Percentiles rank a stretch among this genome's conserved stretches.
Conservation (phyloP, 2,797 vertebrate species). For the Pipistrellus pipistrellus region DNA sequence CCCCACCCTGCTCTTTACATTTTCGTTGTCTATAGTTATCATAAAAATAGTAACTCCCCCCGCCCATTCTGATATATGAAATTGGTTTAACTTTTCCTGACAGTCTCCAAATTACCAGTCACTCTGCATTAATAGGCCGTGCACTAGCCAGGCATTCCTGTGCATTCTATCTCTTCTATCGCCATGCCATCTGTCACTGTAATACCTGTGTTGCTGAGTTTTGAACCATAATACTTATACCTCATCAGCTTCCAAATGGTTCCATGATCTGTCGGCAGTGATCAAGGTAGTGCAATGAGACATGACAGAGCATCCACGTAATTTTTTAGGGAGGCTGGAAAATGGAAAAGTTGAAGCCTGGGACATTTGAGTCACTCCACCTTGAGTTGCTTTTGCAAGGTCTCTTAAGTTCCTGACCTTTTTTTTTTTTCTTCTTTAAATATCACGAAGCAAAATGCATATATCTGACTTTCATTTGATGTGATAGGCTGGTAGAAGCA, state of each 20-base stretch:
- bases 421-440: neutral
- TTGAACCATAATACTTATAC: constrained; percentile 50
- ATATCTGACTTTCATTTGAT: constrained; percentile 9
- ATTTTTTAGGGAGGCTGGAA: neutral
- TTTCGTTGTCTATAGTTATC: neutral
- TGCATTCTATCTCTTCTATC: neutral
- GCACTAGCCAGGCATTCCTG: neutral
- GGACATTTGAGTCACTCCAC: neutral
- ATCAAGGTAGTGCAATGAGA: constrained; percentile 26
- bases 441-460: neutral
- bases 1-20: neutral
- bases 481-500: neutral
- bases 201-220: constrained; percentile 25
- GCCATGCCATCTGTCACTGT: constrained; percentile 30
- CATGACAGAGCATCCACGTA: constrained; percentile 19
- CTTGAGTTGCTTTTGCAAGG: neutral
- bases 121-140: neutral
- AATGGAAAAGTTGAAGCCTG: constrained; percentile 31
- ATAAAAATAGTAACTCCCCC: neutral
- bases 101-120: constrained; percentile 9
- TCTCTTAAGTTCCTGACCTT: neutral
- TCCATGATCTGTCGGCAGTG: constrained; percentile 30
- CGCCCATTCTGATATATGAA: neutral
- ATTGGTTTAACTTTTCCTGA: neutral
- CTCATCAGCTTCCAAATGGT: constrained; percentile 59